These are phyloP conservation scores for Megalurothrips usitatus DNA, from an alignment of 2,888 invertebrate species.

Conservation along the genomic window DNA sequence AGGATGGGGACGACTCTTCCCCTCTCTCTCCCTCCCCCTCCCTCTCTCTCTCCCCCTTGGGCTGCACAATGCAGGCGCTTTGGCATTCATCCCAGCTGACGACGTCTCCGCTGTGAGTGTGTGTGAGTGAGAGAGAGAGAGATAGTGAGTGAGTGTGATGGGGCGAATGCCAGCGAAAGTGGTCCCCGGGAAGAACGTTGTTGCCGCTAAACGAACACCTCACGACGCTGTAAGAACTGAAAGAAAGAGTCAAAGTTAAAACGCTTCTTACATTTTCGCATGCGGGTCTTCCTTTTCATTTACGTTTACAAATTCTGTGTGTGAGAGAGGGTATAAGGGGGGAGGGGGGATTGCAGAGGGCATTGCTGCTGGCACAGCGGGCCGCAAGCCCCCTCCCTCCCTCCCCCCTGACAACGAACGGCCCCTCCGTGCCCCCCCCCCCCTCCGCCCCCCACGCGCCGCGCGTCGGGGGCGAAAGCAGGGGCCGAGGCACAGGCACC, in stretches of 20 bases:
- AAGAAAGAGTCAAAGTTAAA: too few species aligned
- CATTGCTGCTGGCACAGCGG: background rate
- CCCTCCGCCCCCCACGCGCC: background rate
- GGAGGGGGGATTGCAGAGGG: background rate
- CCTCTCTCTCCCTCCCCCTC: too few species aligned
- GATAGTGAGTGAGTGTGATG: background rate
- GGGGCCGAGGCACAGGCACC: background rate
- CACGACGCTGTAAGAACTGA: too few species aligned
- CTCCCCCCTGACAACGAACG: background rate
- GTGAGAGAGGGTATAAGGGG: background rate
- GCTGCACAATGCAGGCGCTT: background rate
- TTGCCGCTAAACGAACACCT: background rate
- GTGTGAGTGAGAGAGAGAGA: background rate
- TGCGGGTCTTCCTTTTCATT: background rate
- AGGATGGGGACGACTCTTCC: background rate
- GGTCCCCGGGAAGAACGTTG: background rate
- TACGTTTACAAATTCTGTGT: too few species aligned
- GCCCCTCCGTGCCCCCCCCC: background rate
- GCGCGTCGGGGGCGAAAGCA: too few species aligned
- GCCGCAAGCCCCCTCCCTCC: background rate
- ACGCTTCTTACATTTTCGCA: too few species aligned
- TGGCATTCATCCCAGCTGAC: background rate
- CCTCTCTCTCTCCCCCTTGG: too few species aligned
- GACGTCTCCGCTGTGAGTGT: background rate
- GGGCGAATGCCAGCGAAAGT: background rate